Conservation (phyloP, 2,888 invertebrate species). For the Nipponacmea schrenckii region DNA sequence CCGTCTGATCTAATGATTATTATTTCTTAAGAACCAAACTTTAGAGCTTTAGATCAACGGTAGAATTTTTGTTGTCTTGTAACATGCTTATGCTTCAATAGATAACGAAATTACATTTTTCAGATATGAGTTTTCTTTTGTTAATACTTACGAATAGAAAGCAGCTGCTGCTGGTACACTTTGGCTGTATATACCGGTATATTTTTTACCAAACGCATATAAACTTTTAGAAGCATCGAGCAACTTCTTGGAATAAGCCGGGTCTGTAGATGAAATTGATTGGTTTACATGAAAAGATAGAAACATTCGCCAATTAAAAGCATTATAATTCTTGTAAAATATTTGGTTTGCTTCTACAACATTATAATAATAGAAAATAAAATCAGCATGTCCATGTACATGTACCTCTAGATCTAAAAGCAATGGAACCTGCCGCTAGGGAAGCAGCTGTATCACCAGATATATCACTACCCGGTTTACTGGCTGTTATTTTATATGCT, state of each 20-base stretch:
- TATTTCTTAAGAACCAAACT: too few relatives aligned
- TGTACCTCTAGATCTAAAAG: constrained; percentile 61
- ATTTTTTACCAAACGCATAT: constrained; percentile 29
- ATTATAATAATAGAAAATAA: too few relatives aligned
- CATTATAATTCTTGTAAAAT: too few relatives aligned
- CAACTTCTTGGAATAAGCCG: constrained; percentile 24
- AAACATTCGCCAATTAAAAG: too few relatives aligned
- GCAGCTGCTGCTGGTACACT: constrained; percentile 15
- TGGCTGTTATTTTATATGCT: constrained; percentile 71
- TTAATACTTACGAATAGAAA: constrained; percentile 15
- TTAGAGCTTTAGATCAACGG: too few relatives aligned
- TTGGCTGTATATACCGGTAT: constrained; percentile 24
- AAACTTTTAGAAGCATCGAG: constrained; percentile 25
- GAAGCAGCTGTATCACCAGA: constrained; percentile 74
- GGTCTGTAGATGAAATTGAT: background rate
- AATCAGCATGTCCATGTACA: too few relatives aligned
- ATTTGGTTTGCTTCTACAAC: too few relatives aligned
- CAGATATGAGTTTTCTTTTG: background rate
- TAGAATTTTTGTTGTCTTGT: too few relatives aligned
- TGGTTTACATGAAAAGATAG: too few relatives aligned
- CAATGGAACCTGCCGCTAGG: constrained; percentile 71
- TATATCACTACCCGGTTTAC: constrained; percentile 73
- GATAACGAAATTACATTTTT: too few relatives aligned
- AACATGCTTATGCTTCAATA: too few relatives aligned
- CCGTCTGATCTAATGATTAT: too few relatives aligned